Conservation (phyloP, 1,140 invertebrate genomes). For the Tyrophagus putrescentiae region DNA sequence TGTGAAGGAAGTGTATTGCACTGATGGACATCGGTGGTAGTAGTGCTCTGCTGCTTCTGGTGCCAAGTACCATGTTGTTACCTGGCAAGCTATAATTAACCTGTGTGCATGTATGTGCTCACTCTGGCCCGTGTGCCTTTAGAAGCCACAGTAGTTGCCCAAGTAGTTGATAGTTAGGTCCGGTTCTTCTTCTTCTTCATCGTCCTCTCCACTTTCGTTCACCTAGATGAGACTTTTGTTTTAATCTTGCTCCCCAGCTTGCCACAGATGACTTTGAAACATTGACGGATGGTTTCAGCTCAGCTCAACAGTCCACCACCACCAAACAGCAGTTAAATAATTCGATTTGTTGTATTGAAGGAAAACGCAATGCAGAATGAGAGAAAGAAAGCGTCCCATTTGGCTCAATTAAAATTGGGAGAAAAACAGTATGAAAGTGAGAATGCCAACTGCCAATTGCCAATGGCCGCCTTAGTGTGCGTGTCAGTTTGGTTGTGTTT, state of each 20-base stretch:
- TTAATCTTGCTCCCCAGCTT: background rate
- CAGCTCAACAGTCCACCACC: too few relatives aligned
- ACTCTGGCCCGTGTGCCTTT: background rate
- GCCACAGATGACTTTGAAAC: background rate
- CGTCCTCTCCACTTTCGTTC: background rate
- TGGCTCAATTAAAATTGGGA: background rate
- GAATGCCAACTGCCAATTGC: background rate
- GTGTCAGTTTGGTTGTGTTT: background rate
- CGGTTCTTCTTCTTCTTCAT: background rate
- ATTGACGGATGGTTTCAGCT: background rate
- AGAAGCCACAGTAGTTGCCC: too few relatives aligned
- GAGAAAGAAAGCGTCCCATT: too few relatives aligned
- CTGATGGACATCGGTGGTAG: background rate
- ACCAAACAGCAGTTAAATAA: constrained; percentile 6
- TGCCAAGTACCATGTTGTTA: background rate
- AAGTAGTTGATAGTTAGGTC: constrained; percentile 7
- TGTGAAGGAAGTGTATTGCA: constrained; percentile 9
- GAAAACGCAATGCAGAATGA: too few relatives aligned
- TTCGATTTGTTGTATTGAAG: too few relatives aligned
- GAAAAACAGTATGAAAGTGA: constrained; percentile 13
- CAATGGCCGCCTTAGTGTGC: too few relatives aligned
- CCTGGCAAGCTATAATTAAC: constrained; percentile 3
- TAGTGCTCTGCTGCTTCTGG: background rate
- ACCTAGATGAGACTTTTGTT: background rate
- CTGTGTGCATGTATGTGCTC: background rate